phyloP scores from a whole-genome alignment of 2,888 invertebrate genomes.

The Lasioglossum oenotherae region DNA sequence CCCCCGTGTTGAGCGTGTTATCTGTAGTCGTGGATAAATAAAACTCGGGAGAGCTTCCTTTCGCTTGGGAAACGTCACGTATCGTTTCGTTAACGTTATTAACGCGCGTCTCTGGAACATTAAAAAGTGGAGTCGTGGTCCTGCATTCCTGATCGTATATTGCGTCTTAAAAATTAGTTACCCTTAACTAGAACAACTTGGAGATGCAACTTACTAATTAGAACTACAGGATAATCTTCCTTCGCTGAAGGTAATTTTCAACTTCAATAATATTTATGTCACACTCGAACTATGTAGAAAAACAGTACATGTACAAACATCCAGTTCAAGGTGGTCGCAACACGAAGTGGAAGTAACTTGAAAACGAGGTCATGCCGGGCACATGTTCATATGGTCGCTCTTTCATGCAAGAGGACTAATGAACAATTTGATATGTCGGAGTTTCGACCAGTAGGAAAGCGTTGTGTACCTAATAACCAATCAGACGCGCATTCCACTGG shows the following conservation, averaged over 20 bases:
- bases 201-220: background rate
- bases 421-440: no score
- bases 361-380: background rate
- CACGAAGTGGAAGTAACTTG: background rate
- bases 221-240: no score
- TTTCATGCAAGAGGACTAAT: background rate
- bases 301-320: background rate
- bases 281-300: background rate
- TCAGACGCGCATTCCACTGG: background rate
- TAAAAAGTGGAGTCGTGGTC: background rate
- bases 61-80: background rate
- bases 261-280: no score
- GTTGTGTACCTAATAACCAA: no score
- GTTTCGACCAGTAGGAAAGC: no score
- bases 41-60: background rate
- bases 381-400: background rate
- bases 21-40: background rate
- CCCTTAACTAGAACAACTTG: background rate
- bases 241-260: background rate
- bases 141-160: background rate
- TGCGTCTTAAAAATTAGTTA: background rate
- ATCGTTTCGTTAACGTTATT: slow-evolving; percentile 10
- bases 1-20: background rate
- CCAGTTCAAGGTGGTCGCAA: background rate
- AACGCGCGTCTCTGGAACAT: background rate